Conservation (phyloP, 2,888 invertebrate species). For the Perizoma affinitatum region DNA sequence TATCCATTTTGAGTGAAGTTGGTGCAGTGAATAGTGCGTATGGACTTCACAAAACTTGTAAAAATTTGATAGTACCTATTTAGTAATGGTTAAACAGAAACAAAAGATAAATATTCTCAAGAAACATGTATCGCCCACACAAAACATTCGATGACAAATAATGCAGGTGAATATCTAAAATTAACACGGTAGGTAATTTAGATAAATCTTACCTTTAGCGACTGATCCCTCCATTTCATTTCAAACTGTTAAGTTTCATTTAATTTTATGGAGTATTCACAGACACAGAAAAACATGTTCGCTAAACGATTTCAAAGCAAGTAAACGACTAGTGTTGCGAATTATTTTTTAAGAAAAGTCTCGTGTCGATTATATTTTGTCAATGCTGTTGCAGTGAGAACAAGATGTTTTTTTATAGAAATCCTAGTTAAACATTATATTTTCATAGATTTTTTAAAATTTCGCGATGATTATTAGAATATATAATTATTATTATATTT, state of each 20-base stretch:
- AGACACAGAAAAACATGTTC: conserved; percentile 42
- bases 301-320: conserved; percentile 43
- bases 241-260: conserved; percentile 51
- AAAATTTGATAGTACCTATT: too few species aligned
- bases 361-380: conserved; percentile 11
- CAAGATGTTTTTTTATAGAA: too few species aligned
- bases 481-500: too few species aligned
- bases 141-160: conserved; percentile 60
- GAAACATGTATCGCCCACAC: conserved; percentile 77
- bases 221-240: conserved; percentile 76
- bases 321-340: conserved; percentile 31
- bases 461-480: too few species aligned
- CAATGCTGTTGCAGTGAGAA: conserved; percentile 33
- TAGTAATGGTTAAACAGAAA: conserved; percentile 47
- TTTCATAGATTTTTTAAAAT: too few species aligned
- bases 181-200: conserved; percentile 9
- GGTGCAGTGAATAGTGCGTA: too few species aligned
- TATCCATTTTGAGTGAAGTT: too few species aligned
- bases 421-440: too few species aligned
- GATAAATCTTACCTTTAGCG: conserved; percentile 58
- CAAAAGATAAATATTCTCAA: conserved; percentile 69
- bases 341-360: conserved; percentile 34
- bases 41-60: too few species aligned
- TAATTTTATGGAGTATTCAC: conserved; percentile 44
- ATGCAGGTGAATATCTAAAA: conserved; percentile 52